Conservation (phyloP, 2,113 vertebrate genomes). For the Felis chaus region DNA sequence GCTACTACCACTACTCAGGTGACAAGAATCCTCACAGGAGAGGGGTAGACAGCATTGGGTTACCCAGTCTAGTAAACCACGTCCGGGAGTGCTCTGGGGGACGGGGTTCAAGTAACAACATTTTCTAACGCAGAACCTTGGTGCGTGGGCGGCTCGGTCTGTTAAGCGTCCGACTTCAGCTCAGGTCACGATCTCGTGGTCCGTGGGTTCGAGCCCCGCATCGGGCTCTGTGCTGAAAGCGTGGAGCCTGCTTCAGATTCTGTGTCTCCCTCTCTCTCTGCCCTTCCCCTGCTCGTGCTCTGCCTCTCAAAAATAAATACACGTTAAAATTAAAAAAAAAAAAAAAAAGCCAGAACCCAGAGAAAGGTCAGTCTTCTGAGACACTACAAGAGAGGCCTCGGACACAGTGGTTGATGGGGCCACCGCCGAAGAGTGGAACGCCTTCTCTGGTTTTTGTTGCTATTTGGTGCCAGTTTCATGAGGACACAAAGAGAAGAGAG, state of each 20-base stretch:
- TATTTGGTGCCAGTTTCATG: neutral
- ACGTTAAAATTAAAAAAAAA: too few relatives aligned
- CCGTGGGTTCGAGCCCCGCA: too few relatives aligned
- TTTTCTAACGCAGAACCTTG: slow-evolving; percentile 32
- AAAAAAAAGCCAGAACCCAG: neutral
- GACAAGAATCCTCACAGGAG: neutral
- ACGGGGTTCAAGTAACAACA: neutral
- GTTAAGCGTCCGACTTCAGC: too few relatives aligned
- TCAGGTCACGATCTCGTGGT: too few relatives aligned
- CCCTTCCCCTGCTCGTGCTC: too few relatives aligned
- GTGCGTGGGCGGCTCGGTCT: too few relatives aligned
- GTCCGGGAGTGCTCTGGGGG: neutral
- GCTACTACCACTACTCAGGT: neutral
- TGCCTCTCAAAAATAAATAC: too few relatives aligned
- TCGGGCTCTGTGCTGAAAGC: too few relatives aligned
- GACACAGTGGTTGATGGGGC: neutral
- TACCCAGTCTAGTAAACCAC: neutral
- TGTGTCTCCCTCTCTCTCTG: too few relatives aligned
- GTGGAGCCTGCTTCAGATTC: too few relatives aligned
- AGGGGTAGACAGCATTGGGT: neutral
- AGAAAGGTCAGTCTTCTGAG: neutral
- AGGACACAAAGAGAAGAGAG: neutral
- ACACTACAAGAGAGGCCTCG: neutral
- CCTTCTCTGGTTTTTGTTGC: slow-evolving; percentile 29
- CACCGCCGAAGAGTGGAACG: neutral